Evolutionary conservation across 2,888 invertebrate species (phyloP), one percentile per base, ranked within the genome.

Genomic region (Standfussiana lucernea): DNA sequence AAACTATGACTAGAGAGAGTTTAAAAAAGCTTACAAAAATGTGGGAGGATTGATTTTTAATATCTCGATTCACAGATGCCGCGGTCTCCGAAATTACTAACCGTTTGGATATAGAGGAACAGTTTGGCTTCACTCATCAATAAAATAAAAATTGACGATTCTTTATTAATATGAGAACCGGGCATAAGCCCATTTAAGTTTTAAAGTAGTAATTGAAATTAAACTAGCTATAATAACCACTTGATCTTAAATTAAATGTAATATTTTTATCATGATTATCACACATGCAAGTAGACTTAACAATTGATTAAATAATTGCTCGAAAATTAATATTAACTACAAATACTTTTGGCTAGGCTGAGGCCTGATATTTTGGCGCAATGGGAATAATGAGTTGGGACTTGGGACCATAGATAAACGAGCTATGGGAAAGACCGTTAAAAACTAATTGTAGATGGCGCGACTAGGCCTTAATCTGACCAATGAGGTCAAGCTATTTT

Each of bases 1-100:
- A 84, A 89, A 85, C 88, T 87, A 89, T 90, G 90, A 90, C 90
- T 90, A 89, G 85, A 86, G 83, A 85, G 83, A 89, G 74, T 77
- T 83, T 78, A 79, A 88, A 88, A 82, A 87, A 84, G 89, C 87
- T 86, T 87, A 87, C 72, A 88, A 86, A 81, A 88, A 69, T 77
- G 21, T 82, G 87, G 80, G 77, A 87, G 83, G 69, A 80, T 72
- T 85, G 79, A 35, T 62, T 70, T 86, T 70, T 86, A 75, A 82
- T 75, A 86, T 85, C 86, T 82, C 45, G 76, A 82, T 75, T 85
- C n/a, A 81, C 10, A 37, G 67, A n/a, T 21, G 62, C 75, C 80
- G 59, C 71, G 70, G 21, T 45, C 24, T 56, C 37, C 24, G 32
- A 35, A 13, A 7, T 24, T 47, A 37, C 21, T 35, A 69, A 35